Base-by-base conservation (phyloP, 2,113 vertebrate species). In the Ictalurus furcatus region DNA sequence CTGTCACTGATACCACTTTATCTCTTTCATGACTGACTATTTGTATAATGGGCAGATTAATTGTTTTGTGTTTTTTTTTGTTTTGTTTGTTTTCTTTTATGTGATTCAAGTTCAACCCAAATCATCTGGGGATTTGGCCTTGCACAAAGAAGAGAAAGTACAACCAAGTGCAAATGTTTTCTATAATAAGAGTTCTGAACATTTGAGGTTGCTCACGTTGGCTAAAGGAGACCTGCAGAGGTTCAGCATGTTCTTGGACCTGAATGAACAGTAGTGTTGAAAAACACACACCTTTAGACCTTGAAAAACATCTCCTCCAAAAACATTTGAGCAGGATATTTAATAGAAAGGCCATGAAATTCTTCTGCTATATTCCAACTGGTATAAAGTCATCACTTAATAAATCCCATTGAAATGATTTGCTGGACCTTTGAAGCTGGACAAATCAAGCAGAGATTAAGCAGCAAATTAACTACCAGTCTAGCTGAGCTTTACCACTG, bases 111-210 rank as follows among this genome's bases (percentile, higher is more conserved):
- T 86, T 44, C 59, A 34, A 8, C 37, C 6, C 37, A 63, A 78
- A 63, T 79, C 37, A 40, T 37, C 67, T 83, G 30, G 21, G 87
- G 48, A 83, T 83, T 59, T 58, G 79, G 30, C 23, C 23, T 83
- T 17, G 79, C 63, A 56, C 52, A 56, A 67, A 9, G 78, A 52
- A 87, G 12, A 81, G 16, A 37, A 87, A 40, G 28, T 40, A 81
- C n/a, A 54, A 81, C 44, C 61, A 34, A 87, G 44, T 81, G 86
- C 40, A 87, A 87, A 28, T n/a, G 30, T 81, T 81, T 81, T 81
- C 78, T 61, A 52, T 56, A 80, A 69, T 67, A 54, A 69, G 48
- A 87, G 76, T 69, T 79, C 76, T 76, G 74, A 78, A 48, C 34
- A 2, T 44, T 84, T 84, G 67, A 9, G 34, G 58, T 84, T 61